Evolutionary conservation across 2,113 vertebrate genomes (phyloP), one percentile per base, ranked within the genome.

Genomic region (Propithecus coquereli): DNA sequence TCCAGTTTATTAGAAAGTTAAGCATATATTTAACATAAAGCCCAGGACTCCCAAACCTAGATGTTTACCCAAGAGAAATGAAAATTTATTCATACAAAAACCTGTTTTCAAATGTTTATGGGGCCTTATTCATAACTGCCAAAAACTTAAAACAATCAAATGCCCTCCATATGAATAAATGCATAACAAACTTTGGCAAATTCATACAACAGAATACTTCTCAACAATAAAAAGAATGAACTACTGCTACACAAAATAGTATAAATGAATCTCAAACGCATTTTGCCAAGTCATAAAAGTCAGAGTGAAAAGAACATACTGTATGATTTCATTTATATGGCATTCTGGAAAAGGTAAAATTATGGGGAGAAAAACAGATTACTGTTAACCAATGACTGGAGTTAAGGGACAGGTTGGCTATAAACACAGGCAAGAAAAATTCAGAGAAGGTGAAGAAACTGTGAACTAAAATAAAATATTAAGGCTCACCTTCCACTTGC

Each of bases 111-210:
- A 80, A 91, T 70, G 40, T 79, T 79, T 40, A 77, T 59, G 61
- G 25, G 14, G 34, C 20, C 32, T 34, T 80, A 87, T 66, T 87
- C 11, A 79, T 79, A 86, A 65, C 6, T 74, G 37, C 7, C 12
- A 82, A 95, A 82, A 65, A 68, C 37, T n/a, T 47, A 65, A 95
- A 87, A 73, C 23, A 82, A 76, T 18, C 57, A 92, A 82, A 87
- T 74, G 63, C 37, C 17, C 34, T 47, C 57, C 66, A 87, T 66
- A 59, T 45, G 54, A 30, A 82, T 37, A 11, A 92, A 88, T 18
- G 50, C 32, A 57, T 34, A 68, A 81, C 4, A 83, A 34, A 83
- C 14, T 52, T 59, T 63, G 16, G 50, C 61, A 70, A 86, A 91
- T 43, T 3, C 52, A 71, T n/a, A 79, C 5, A 71, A 63, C 25